These are phyloP conservation scores for Hyperopisus bebe DNA, from an alignment of 2,113 vertebrate species.

Conservation along the genomic window DNA sequence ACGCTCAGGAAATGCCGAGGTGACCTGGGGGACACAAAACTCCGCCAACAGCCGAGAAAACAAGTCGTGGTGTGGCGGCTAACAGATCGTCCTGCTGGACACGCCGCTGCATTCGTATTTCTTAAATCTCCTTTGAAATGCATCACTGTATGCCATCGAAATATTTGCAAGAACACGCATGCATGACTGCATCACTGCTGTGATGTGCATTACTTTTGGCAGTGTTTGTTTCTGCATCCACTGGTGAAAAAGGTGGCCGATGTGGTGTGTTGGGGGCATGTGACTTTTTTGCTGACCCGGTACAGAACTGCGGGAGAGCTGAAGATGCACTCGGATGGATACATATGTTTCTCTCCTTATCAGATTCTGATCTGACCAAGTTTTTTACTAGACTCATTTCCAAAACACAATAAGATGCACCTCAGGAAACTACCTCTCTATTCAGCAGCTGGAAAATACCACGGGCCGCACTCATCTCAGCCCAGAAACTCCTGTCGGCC, in stretches of 20 bases:
- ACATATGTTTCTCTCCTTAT: neutral
- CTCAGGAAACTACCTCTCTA: constrained; percentile 12
- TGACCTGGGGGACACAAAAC: neutral
- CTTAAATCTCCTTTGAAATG: neutral
- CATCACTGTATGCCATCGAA: neutral
- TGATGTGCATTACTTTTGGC: neutral
- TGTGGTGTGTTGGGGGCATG: neutral
- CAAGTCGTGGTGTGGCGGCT: neutral
- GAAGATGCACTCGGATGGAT: neutral
- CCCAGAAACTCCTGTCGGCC: neutral
- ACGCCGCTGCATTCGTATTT: neutral
- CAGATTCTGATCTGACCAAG: neutral
- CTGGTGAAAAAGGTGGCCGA: neutral
- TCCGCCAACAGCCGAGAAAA: neutral
- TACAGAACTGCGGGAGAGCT: neutral
- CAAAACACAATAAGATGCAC: neutral
- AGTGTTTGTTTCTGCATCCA: neutral
- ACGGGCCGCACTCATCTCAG: neutral
- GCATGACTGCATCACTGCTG: neutral
- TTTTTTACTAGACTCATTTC: neutral
- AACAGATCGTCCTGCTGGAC: neutral
- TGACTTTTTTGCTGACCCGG: neutral
- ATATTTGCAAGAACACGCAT: neutral
- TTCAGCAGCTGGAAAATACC: constrained; percentile 17
- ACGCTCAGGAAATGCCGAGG: neutral